Evolutionary conservation across 1,140 invertebrate species (phyloP).

Genomic region (Cylas formicarius): DNA sequence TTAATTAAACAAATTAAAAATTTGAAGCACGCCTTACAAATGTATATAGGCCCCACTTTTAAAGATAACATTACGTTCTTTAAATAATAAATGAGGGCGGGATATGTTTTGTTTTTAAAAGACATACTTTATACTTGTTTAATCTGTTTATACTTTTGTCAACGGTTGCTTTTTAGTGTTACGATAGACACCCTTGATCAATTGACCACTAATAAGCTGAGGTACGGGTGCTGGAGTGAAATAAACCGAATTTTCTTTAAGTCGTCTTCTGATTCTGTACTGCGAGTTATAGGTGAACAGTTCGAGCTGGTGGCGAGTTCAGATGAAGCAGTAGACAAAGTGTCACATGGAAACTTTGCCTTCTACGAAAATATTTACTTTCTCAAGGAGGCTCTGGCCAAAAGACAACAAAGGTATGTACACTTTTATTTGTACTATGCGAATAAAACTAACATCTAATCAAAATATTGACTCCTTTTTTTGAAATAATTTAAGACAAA

Average conservation of each 20-base stretch:
- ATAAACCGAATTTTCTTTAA: constrained; percentile 63
- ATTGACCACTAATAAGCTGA: constrained; percentile 54
- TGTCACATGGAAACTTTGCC: constrained; percentile 61
- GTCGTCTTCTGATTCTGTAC: constrained; percentile 55
- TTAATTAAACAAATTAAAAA: too few species aligned
- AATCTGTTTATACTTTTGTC: neutral
- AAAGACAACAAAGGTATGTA: constrained; percentile 42
- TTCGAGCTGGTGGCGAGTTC: constrained; percentile 56
- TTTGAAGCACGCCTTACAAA: too few species aligned
- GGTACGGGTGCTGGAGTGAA: constrained; percentile 60
- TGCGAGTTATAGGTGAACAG: constrained; percentile 56
- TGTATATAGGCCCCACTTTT: too few species aligned
- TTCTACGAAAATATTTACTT: constrained; percentile 76
- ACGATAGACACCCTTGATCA: constrained; percentile 69
- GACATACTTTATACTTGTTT: too few species aligned
- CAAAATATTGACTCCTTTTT: too few species aligned
- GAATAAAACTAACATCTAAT: too few species aligned
- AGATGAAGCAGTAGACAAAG: constrained; percentile 51
- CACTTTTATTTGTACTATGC: too few species aligned
- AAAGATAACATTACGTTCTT: too few species aligned
- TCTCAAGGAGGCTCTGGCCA: constrained; percentile 55
- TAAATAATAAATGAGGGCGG: too few species aligned
- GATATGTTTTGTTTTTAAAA: too few species aligned
- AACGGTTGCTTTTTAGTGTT: constrained; percentile 45
- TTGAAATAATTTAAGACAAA: too few species aligned